Evolutionary conservation across 2,888 invertebrate genomes (phyloP).

Genomic region (Thelaira solivaga): DNA sequence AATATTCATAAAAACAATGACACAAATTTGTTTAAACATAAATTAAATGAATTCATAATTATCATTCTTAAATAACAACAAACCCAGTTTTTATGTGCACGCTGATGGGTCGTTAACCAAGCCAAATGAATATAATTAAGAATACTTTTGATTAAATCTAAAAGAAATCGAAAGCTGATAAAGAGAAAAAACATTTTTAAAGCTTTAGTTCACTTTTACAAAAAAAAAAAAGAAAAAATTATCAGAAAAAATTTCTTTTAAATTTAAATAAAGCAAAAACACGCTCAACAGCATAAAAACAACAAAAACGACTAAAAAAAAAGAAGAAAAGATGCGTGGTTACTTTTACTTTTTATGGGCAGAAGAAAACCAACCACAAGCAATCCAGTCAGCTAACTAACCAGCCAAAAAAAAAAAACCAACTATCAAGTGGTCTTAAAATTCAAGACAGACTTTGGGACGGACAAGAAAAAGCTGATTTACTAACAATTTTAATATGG

Average conservation of each 20-base stretch:
- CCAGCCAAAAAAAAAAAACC: constrained; percentile 11
- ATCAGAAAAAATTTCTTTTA: constrained; percentile 54
- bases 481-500: neutral
- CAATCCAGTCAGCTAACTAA: constrained; percentile 11
- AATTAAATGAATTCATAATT: neutral
- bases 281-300: neutral
- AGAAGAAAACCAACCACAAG: constrained; percentile 28
- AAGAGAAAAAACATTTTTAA: constrained; percentile 34
- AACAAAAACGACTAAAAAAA: neutral
- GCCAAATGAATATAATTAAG: constrained; percentile 22
- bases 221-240: too few species aligned
- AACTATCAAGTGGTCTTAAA: constrained; percentile 30
- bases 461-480: constrained; percentile 28
- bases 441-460: constrained; percentile 17
- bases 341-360: constrained; percentile 64
- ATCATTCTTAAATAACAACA: constrained; percentile 31
- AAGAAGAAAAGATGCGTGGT: constrained; percentile 62
- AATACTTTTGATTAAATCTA: constrained; percentile 26
- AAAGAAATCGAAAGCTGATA: constrained; percentile 58
- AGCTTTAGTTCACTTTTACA: neutral
- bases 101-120: neutral
- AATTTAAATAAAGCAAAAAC: constrained; percentile 42
- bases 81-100: neutral
- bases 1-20: constrained; percentile 11
- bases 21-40: constrained; percentile 6